These are phyloP conservation scores for Phlogophora meticulosa DNA, from an alignment of 2,888 invertebrate species.

Conservation along the genomic window DNA sequence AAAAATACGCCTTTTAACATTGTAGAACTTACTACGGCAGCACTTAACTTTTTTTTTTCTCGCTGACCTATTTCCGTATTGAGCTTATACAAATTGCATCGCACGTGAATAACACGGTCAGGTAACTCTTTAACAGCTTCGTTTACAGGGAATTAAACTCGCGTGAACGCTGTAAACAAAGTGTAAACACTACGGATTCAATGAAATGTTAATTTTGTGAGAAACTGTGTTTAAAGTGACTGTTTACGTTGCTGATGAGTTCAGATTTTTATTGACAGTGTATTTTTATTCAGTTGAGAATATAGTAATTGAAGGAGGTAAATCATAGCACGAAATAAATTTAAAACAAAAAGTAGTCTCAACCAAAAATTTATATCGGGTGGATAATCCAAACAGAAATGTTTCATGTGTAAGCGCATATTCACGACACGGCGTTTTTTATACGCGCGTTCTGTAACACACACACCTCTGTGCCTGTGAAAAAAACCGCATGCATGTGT, in stretches of 20 bases:
- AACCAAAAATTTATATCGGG: constrained; percentile 14
- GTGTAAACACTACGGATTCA: constrained; percentile 12
- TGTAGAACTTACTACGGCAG: not conserved
- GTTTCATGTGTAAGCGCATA: constrained; percentile 1
- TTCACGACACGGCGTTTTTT: too few species aligned
- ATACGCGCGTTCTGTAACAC: too few species aligned
- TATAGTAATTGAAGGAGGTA: too few species aligned
- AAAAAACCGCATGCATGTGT: too few species aligned
- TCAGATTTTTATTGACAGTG: not conserved
- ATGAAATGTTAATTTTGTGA: constrained; percentile 16
- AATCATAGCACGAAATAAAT: too few species aligned
- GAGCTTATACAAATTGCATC: constrained; percentile 35
- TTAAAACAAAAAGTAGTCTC: too few species aligned
- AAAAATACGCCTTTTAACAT: constrained; percentile 4
- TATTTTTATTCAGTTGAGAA: not conserved
- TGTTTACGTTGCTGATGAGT: constrained; percentile 4
- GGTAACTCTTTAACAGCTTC: constrained; percentile 17
- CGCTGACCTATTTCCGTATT: constrained; percentile 3
- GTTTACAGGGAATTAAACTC: constrained; percentile 34
- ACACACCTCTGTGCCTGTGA: too few species aligned
- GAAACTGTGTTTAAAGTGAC: not conserved
- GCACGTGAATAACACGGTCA: constrained; percentile 12
- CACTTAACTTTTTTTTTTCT: constrained; percentile 13
- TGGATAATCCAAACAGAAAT: constrained; percentile 14
- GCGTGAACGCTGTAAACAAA: constrained; percentile 20